Percentiles rank a stretch among this genome's conserved stretches.
phyloP scores from a whole-genome alignment of 2,113 vertebrate genomes.

The Notechis scutatus region DNA sequence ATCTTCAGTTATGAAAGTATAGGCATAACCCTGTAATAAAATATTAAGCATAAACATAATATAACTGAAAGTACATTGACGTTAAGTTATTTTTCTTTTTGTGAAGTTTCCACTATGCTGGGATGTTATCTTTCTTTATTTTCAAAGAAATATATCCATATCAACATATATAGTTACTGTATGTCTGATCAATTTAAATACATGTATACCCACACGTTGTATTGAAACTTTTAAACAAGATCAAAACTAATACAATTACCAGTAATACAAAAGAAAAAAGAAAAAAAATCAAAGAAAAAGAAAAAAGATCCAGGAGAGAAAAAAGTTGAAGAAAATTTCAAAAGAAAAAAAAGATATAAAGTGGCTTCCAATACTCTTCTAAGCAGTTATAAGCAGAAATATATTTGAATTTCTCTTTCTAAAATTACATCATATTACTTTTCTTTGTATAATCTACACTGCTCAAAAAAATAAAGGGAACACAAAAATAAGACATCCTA shows the following conservation, averaged over 20 bases:
- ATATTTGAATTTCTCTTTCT: neutral
- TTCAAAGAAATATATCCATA: neutral
- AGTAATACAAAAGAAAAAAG: neutral
- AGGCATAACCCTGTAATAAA: conserved; percentile 83
- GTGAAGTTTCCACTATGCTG: neutral
- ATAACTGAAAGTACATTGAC: neutral
- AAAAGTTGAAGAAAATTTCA: neutral
- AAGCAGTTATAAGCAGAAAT: neutral
- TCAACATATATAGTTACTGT: neutral
- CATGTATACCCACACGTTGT: neutral
- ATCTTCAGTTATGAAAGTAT: conserved; percentile 96
- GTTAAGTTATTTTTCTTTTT: neutral
- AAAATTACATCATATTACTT: neutral
- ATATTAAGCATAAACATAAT: neutral
- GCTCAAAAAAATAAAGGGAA: neutral
- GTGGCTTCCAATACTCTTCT: neutral
- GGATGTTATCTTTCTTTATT: neutral
- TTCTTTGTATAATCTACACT: neutral
- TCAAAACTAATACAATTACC: neutral
- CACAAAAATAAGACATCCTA: too few species aligned
- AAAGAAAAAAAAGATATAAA: neutral
- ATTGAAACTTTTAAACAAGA: neutral
- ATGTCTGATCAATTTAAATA: neutral
- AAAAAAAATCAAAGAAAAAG: neutral
- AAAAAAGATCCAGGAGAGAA: neutral